phyloP scores from a whole-genome alignment of 2,888 invertebrate genomes.

The Archips crataeganus region DNA sequence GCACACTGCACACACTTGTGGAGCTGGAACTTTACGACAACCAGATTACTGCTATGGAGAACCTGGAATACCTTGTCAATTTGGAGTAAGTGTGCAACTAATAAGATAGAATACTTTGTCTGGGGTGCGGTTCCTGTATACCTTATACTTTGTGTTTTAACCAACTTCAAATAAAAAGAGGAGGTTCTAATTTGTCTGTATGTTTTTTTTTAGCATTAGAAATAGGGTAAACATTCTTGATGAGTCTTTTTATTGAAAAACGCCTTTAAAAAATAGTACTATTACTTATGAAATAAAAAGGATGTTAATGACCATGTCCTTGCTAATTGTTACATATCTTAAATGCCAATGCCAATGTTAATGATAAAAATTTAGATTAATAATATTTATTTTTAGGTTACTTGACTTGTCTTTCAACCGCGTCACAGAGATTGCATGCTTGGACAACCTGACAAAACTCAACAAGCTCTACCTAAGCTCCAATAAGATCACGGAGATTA shows the following conservation, averaged over 20 bases:
- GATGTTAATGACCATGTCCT: not conserved
- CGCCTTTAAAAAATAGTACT: too few species aligned
- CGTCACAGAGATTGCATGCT: conserved; percentile 93
- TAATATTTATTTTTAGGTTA: conserved; percentile 86
- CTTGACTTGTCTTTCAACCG: conserved; percentile 98
- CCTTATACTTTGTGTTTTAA: too few species aligned
- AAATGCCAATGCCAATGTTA: too few species aligned
- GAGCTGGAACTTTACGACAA: conserved; percentile 99
- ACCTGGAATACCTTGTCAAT: conserved; percentile 94
- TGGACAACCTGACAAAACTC: conserved; percentile 90
- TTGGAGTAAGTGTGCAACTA: conserved; percentile 90
- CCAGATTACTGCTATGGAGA: conserved; percentile 96
- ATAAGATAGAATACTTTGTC: not conserved
- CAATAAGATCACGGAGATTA: conserved; percentile 94
- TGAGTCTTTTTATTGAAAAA: too few species aligned
- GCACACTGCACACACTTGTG: conserved; percentile 90
- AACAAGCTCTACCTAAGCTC: conserved; percentile 95
- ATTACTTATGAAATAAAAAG: too few species aligned
- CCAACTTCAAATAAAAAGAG: too few species aligned
- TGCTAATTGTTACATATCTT: not conserved
- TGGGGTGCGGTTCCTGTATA: too few species aligned
- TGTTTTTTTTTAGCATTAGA: too few species aligned
- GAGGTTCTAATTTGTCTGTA: too few species aligned
- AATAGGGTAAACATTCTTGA: too few species aligned
- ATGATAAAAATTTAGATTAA: too few species aligned